Percentiles rank a stretch among this genome's conserved stretches.
These are phyloP conservation scores for Fissipunctia ypsillon DNA, from an alignment of 2,888 invertebrate genomes.

Conservation along the genomic window DNA sequence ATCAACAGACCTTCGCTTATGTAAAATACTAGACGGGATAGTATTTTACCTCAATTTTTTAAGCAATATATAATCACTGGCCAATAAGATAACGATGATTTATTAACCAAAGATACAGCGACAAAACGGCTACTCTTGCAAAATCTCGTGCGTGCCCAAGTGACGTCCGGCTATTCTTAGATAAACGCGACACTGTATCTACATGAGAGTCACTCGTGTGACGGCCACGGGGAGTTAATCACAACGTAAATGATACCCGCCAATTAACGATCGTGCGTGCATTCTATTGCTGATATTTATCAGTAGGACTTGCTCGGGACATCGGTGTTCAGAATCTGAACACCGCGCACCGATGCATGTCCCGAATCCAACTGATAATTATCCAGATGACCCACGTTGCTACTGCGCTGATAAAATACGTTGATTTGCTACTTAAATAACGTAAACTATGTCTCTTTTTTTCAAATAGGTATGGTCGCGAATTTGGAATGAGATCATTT, in stretches of 20 bases:
- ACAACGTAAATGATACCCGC: constrained; percentile 43
- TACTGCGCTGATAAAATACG: constrained; percentile 58
- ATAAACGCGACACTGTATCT: constrained; percentile 49
- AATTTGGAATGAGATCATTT: constrained; percentile 45
- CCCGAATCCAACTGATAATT: too few species aligned
- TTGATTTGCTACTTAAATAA: constrained; percentile 16
- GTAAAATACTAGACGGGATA: too few species aligned
- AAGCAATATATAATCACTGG: not conserved
- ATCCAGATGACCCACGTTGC: constrained; percentile 63
- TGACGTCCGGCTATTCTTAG: constrained; percentile 44
- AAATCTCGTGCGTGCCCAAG: constrained; percentile 59
- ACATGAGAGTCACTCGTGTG: constrained; percentile 46
- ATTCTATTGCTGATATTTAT: constrained; percentile 70
- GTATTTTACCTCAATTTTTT: not conserved
- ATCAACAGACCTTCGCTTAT: not conserved
- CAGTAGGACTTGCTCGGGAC: constrained; percentile 40
- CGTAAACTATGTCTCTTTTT: not conserved
- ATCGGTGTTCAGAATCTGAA: constrained; percentile 42
- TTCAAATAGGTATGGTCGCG: constrained; percentile 5
- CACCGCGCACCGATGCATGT: too few species aligned
- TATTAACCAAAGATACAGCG: constrained; percentile 26
- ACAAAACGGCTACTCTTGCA: constrained; percentile 35
- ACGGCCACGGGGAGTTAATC: constrained; percentile 52
- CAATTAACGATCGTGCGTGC: constrained; percentile 67
- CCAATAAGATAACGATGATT: constrained; percentile 37